Base-by-base conservation (phyloP, 2,113 vertebrate species). In the Myrmophylax atrothorax region DNA sequence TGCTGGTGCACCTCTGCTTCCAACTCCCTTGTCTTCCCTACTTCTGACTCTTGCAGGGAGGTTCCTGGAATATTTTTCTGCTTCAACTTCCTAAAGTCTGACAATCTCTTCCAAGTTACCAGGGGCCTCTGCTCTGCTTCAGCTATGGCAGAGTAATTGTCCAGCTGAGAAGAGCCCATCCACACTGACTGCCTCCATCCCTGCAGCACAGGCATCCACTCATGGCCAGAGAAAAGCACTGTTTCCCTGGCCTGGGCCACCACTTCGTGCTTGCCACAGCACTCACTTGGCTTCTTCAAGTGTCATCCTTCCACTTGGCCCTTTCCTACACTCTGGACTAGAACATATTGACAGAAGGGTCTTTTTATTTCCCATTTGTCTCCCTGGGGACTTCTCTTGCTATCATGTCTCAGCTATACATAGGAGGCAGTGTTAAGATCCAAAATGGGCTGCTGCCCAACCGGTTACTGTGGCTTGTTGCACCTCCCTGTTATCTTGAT, bases 401-500 rank as follows among this genome's bases (percentile, higher is more conserved):
- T 67, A 8, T 28, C 14, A 58, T 37, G 16, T 56, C 26, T 77
- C 42, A 80, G 52, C 35, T 62, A 18, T 5, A 15, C n/a, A 70
- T 44, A 84, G 24, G 9, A 80, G 12, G 24, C 28, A 55, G 19
- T n/a, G 37, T 63, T 67, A 40, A 53, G 38, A 12, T 47, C 47
- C 40, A 47, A 37, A 89, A 53, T 6, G 17, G 13, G 11, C 14
- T 92, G 69, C 42, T 87, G 50, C 25, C 55, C 52, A 82, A 4
- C 2, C 17, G 1, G 2, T 55, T 82, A 42, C 47, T 23, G 2
- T 20, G 35, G 19, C 20, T 72, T 59, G 29, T 63, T 59, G 29
- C 33, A 40, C 1, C 1, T 59, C 15, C 29, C 37, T 0, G 0
- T 42, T 38, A 4, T 60, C 64, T 56, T 79, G 53, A 25, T 42